Base-by-base conservation (phyloP, 2,113 vertebrate genomes). In the Halcyon malimbica region DNA sequence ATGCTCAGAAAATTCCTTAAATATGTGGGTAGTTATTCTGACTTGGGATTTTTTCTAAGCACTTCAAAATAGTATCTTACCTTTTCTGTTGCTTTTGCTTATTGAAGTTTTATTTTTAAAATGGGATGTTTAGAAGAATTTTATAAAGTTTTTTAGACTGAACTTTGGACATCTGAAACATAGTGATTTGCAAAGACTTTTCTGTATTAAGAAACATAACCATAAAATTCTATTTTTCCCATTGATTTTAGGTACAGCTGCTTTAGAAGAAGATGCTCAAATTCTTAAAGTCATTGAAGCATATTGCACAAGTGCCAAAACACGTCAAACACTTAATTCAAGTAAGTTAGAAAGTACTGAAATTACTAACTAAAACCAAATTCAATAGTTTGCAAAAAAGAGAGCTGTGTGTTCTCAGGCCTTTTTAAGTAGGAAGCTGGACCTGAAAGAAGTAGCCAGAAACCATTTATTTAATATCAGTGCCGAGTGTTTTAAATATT, bases 271-370 rank as follows among this genome's bases (percentile, higher is more conserved):
- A 97, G 99, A 99, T 9, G 99, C 99, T 50, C 99, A 99, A 96
- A 99, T 99, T 96, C 98, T 99, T 87, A 99, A 99, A 96, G 99
- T 99, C 54, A 99, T 99, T 18, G 99, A 99, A 96, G 99, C 99
- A 3, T 99, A 99, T 97, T 99, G 99, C 97, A 99, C 99, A 95
- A 99, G 99, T 94, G 99, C 99, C 97, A 99, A 99, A 98, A 99
- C 99, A n/a, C 98, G 99, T 87, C 99, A 99, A 97, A 99, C 99
- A 5, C 98, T 99, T 76, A 99, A 99, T 96, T 99, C 99, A 94
- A 99, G 99, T 99, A 99, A 99, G 99, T 98, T 85, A 79, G 53
- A 75, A 93, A 90, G 33, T 84, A 71, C 35, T 62, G 54, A 85
- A 93, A 74, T 37, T n/a, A 20, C 21, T 82, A 31, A 70, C 35